phyloP scores from a whole-genome alignment of 2,888 invertebrate species.

The Orthonevra nobilis region DNA sequence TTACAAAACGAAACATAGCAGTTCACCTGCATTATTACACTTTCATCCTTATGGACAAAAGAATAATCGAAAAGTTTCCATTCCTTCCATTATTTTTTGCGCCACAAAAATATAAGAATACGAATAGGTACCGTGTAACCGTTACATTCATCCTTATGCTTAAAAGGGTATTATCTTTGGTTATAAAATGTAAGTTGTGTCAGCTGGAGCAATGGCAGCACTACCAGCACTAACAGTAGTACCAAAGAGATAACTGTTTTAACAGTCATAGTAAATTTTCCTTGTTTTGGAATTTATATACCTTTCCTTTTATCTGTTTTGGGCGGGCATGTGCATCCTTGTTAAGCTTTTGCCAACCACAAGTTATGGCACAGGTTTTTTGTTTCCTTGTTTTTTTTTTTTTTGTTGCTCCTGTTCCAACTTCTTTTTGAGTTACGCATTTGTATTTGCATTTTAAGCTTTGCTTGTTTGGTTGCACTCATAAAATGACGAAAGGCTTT shows the following conservation, averaged over 20 bases:
- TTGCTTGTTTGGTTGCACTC: too few relatives aligned
- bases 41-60: constrained; percentile 50
- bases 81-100: constrained; percentile 1
- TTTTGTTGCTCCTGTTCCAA: too few relatives aligned
- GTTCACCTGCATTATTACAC: constrained; percentile 58
- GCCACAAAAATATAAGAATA: constrained; percentile 41
- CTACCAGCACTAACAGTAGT: constrained; percentile 19
- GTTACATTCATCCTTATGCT: constrained; percentile 67
- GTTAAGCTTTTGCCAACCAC: constrained; percentile 27
- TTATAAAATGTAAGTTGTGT: constrained; percentile 70
- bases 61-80: constrained; percentile 57
- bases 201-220: constrained; percentile 39
- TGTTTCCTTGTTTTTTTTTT: background rate
- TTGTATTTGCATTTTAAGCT: constrained; percentile 52
- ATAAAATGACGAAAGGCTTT: too few relatives aligned
- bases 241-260: constrained; percentile 63
- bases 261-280: constrained; percentile 63
- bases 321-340: constrained; percentile 10
- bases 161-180: constrained; percentile 69
- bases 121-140: constrained; percentile 33
- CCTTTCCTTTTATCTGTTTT: constrained; percentile 51
- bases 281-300: constrained; percentile 62
- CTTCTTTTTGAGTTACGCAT: too few relatives aligned
- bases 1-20: constrained; percentile 10
- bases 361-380: constrained; percentile 12